Percentiles rank a stretch among this genome's conserved stretches.
Conservation (phyloP, 2,888 invertebrate species). For the Erannis defoliaria region DNA sequence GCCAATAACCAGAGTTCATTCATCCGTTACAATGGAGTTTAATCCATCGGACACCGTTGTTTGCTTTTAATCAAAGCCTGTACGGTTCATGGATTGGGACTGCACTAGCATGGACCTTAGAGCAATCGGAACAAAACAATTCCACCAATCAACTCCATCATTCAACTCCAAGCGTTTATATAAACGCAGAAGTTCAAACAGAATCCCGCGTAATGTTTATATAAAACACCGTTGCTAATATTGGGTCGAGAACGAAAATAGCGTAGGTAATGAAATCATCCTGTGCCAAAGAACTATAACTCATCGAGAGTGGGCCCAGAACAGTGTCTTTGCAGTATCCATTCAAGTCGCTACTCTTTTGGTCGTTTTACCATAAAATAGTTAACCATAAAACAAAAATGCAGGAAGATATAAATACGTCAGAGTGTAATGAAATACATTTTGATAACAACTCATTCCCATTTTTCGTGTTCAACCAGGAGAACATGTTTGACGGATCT, state of each 20-base stretch:
- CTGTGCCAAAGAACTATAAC: slow-evolving; percentile 54
- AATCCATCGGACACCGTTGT: slow-evolving; percentile 32
- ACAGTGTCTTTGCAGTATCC: slow-evolving; percentile 57
- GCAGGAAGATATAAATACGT: slow-evolving; percentile 28
- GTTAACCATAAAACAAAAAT: slow-evolving; percentile 7
- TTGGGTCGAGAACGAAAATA: slow-evolving; percentile 4
- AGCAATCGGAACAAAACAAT: neutral
- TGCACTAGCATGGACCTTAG: slow-evolving; percentile 2
- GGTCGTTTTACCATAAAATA: neutral
- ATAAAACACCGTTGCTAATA: neutral
- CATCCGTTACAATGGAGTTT: slow-evolving; percentile 6
- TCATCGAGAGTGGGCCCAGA: slow-evolving; percentile 47
- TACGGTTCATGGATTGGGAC: slow-evolving; percentile 18
- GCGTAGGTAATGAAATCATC: slow-evolving; percentile 41
- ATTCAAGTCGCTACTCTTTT: slow-evolving; percentile 47
- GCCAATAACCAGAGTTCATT: slow-evolving; percentile 1
- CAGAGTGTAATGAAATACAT: slow-evolving; percentile 51
- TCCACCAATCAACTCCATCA: neutral
- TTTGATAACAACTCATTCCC: slow-evolving; percentile 66
- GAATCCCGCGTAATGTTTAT: slow-evolving; percentile 4
- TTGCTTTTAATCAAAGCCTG: slow-evolving; percentile 39
- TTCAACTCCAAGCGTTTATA: neutral
- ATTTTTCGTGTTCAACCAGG: slow-evolving; percentile 69
- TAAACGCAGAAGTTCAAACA: neutral
- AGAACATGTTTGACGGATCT: slow-evolving; percentile 78